These are phyloP conservation scores for Hartigia nigra DNA, from an alignment of 2,888 invertebrate genomes.

Conservation along the genomic window DNA sequence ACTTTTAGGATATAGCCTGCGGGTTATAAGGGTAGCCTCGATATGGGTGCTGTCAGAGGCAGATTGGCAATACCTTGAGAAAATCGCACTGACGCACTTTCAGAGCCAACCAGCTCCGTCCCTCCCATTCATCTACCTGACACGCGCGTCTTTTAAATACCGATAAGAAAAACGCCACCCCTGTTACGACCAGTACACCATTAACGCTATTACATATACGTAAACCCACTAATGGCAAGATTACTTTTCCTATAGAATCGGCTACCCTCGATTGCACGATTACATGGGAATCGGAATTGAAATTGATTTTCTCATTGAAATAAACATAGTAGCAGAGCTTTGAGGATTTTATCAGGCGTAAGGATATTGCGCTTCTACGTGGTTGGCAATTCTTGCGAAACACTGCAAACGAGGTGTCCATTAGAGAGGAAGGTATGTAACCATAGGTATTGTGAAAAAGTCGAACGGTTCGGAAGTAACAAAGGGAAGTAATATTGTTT, in stretches of 20 bases:
- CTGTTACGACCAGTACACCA: neutral
- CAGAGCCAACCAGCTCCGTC: neutral
- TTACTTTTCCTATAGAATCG: neutral
- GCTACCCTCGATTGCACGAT: neutral
- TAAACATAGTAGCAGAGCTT: neutral
- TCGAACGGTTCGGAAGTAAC: slow-evolving; percentile 21
- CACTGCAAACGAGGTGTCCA: neutral
- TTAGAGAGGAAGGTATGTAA: neutral
- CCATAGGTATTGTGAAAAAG: neutral
- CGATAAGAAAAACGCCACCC: neutral
- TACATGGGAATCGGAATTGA: neutral
- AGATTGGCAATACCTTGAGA: slow-evolving; percentile 47
- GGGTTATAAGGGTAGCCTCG: slow-evolving; percentile 57
- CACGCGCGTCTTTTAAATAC: neutral
- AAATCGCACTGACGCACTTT: neutral
- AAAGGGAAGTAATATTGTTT: slow-evolving; percentile 21
- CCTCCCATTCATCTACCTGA: neutral
- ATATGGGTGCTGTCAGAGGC: slow-evolving; percentile 50
- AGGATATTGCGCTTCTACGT: neutral
- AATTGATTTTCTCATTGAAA: neutral
- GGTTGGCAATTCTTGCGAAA: neutral
- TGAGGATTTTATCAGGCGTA: neutral
- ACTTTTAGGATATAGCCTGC: slow-evolving; percentile 63
- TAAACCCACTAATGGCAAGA: neutral
- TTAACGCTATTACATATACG: neutral